These are phyloP conservation scores for Alentia gelatinosa DNA, from an alignment of 2,888 invertebrate species.

Conservation along the genomic window DNA sequence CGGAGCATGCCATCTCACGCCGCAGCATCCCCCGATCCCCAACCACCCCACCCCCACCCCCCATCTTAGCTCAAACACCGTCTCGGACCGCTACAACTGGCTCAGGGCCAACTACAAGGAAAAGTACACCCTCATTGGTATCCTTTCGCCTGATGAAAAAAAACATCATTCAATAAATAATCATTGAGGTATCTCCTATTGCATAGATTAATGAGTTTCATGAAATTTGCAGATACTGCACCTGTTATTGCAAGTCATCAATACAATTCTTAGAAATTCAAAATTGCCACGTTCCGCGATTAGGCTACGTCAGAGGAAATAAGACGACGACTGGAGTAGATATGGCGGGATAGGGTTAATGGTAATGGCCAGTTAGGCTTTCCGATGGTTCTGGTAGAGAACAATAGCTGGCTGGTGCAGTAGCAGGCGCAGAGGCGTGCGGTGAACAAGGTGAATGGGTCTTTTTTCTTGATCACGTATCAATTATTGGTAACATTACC, in stretches of 20 bases:
- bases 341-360: no score
- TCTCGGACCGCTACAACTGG: no score
- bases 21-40: background rate
- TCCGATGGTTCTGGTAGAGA: background rate
- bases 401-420: background rate
- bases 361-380: background rate
- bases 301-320: no score
- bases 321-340: no score
- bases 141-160: background rate
- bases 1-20: constrained; percentile 11
- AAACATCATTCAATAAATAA: background rate
- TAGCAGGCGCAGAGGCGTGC: background rate
- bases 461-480: background rate
- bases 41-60: background rate
- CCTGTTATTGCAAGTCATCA: no score
- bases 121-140: background rate
- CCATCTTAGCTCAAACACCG: background rate
- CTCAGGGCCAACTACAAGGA: background rate
- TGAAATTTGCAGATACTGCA: background rate
- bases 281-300: no score
- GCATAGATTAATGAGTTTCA: background rate
- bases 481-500: background rate
- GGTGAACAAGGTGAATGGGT: background rate
- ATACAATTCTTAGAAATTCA: no score
- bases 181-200: background rate